Conservation (phyloP, 2,797 vertebrate genomes). For the Carapus acus region DNA sequence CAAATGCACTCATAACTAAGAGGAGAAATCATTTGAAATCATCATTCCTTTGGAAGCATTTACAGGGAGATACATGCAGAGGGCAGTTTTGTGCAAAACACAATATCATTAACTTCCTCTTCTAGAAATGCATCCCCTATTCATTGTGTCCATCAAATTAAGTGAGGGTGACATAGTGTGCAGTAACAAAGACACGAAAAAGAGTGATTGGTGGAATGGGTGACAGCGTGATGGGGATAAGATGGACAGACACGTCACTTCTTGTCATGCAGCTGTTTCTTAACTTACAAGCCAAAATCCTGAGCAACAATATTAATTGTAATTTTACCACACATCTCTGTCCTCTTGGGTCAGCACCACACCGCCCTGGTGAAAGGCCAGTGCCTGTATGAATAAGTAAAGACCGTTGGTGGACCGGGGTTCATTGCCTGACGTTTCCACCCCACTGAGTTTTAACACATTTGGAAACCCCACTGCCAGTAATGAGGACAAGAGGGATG, state of each 20-base stretch:
- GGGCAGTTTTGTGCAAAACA: neutral
- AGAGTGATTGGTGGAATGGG: too few species aligned
- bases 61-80: neutral
- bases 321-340: conserved; percentile 45
- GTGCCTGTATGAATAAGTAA: conserved; percentile 71
- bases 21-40: too few species aligned
- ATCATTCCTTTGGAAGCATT: neutral
- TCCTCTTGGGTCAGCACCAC: conserved; percentile 56
- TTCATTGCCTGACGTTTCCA: conserved; percentile 69
- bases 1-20: too few species aligned
- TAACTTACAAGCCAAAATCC: conserved; percentile 50
- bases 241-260: conserved; percentile 24
- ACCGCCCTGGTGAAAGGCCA: conserved; percentile 63
- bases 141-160: neutral
- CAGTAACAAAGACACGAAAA: too few species aligned
- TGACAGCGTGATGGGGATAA: too few species aligned
- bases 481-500: conserved; percentile 57
- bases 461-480: conserved; percentile 66
- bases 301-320: conserved; percentile 55
- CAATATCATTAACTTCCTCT: conserved; percentile 2
- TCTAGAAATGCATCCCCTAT: neutral
- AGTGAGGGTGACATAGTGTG: neutral
- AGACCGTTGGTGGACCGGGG: conserved; percentile 64
- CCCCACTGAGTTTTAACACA: conserved; percentile 70
- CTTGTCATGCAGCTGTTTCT: conserved; percentile 29